phyloP scores from a whole-genome alignment of 2,888 invertebrate genomes.

The Dioctria rufipes region DNA sequence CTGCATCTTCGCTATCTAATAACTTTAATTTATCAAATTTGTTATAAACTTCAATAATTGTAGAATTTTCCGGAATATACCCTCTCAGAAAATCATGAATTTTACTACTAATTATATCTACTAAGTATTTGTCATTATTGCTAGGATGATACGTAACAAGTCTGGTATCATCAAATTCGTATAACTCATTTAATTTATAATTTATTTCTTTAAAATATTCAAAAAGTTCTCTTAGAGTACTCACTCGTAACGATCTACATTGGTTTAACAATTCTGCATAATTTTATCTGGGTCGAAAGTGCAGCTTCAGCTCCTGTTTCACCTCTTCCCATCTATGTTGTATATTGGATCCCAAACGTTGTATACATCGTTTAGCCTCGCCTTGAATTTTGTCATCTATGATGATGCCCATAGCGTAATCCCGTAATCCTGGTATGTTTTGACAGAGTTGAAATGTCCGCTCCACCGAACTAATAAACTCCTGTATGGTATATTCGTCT shows the following conservation, averaged over 20 bases:
- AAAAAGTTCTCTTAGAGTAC: constrained; percentile 44
- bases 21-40: too few relatives aligned
- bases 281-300: background rate
- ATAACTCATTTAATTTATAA: constrained; percentile 36
- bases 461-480: background rate
- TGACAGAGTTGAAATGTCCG: background rate
- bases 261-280: background rate
- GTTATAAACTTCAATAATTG: too few relatives aligned
- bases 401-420: constrained; percentile 7
- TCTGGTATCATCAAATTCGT: constrained; percentile 28
- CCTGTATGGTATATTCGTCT: constrained; percentile 9
- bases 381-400: constrained; percentile 19
- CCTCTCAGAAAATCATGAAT: too few relatives aligned
- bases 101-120: too few relatives aligned
- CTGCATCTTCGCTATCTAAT: too few relatives aligned
- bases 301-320: constrained; percentile 1
- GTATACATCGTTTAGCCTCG: constrained; percentile 9
- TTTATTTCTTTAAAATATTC: constrained; percentile 33
- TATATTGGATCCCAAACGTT: constrained; percentile 1
- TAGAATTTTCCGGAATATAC: too few relatives aligned
- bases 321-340: background rate
- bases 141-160: constrained; percentile 37
- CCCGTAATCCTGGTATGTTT: background rate
- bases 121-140: background rate
- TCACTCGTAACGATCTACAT: background rate